A percentile compares a stretch with the other conserved stretches of the same genome.
Conservation (phyloP, 2,797 vertebrate species). For the Lithobates sylvaticus region DNA sequence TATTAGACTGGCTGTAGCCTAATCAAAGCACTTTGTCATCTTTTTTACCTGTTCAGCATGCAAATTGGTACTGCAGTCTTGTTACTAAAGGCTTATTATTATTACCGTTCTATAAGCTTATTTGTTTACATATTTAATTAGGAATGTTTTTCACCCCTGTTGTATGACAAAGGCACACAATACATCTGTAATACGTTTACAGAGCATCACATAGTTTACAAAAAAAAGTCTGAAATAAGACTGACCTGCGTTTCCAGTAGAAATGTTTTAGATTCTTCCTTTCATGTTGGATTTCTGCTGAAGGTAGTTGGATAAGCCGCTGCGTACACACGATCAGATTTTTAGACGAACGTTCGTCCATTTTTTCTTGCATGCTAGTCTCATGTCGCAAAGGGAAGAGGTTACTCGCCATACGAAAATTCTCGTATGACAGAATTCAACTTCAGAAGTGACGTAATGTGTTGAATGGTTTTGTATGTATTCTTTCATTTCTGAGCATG, state of each 20-base stretch:
- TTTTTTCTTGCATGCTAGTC: too few relatives aligned
- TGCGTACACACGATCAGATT: too few relatives aligned
- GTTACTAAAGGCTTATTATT: background rate
- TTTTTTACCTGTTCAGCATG: background rate
- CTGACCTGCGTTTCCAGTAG: too few relatives aligned
- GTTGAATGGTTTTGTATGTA: too few relatives aligned
- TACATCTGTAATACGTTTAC: background rate
- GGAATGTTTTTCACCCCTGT: background rate
- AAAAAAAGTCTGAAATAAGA: background rate
- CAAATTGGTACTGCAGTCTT: background rate
- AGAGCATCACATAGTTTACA: too few relatives aligned
- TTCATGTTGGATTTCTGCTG: background rate
- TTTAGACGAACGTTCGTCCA: too few relatives aligned
- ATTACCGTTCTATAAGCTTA: background rate
- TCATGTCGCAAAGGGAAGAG: too few relatives aligned
- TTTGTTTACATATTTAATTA: background rate
- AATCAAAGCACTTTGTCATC: background rate
- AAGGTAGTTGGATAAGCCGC: background rate
- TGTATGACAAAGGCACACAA: background rate
- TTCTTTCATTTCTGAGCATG: too few relatives aligned
- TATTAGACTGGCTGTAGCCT: background rate
- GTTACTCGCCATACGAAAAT: too few relatives aligned
- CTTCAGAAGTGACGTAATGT: too few relatives aligned
- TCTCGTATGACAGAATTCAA: too few relatives aligned
- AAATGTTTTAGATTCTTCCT: background rate